Percentiles rank a stretch among this genome's conserved stretches.
phyloP scores from a whole-genome alignment of 2,797 vertebrate genomes.

The Tympanoctomys barrerae region DNA sequence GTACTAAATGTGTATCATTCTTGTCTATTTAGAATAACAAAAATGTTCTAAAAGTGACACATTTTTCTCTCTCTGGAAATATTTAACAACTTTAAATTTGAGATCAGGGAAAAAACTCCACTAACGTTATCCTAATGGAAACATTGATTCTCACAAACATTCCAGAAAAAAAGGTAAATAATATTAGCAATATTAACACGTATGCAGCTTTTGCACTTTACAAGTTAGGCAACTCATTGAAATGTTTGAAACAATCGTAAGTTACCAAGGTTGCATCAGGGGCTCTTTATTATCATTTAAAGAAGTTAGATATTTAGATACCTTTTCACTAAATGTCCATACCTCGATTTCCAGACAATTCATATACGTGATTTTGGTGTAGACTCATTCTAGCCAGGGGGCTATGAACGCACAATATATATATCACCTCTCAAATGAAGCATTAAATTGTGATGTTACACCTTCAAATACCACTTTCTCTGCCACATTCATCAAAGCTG shows the following conservation, averaged over 20 bases:
- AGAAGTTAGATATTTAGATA: not conserved
- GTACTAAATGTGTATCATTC: not conserved
- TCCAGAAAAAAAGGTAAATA: not conserved
- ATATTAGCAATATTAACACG: not conserved
- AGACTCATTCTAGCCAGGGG: not conserved
- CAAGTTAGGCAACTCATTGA: not conserved
- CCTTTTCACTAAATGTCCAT: not conserved
- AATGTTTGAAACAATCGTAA: not conserved
- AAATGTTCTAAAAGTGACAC: not conserved
- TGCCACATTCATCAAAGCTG: not conserved
- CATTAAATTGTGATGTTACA: not conserved
- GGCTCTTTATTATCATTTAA: not conserved
- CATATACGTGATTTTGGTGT: not conserved
- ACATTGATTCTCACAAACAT: not conserved
- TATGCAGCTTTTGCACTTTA: not conserved
- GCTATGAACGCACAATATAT: not conserved
- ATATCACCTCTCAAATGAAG: not conserved
- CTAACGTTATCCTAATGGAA: slow-evolving; percentile 13
- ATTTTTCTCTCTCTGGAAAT: not conserved
- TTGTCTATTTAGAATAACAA: not conserved
- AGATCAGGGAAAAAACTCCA: not conserved
- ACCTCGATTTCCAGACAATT: not conserved
- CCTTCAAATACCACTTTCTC: not conserved
- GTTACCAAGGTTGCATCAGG: not conserved
- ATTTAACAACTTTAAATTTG: not conserved